phyloP scores from a whole-genome alignment of 2,113 vertebrate species.

The Rana temporaria region DNA sequence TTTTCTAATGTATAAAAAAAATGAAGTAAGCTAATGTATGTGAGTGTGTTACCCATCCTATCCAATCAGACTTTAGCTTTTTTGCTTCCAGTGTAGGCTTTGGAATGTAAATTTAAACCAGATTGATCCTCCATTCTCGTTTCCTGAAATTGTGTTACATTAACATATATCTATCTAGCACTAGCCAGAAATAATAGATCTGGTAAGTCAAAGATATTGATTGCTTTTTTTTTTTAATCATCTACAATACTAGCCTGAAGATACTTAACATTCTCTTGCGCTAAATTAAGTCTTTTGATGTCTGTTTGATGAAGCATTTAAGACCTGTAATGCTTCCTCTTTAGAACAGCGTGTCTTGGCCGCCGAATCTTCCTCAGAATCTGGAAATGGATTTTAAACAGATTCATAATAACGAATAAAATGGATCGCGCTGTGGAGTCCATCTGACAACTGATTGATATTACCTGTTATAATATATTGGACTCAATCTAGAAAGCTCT shows the following conservation, averaged over 20 bases:
- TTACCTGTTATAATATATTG: slow-evolving; percentile 19
- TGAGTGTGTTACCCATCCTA: no score
- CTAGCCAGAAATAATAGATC: no score
- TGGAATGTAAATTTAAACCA: no score
- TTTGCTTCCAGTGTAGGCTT: no score
- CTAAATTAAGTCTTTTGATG: neutral
- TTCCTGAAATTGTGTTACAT: no score
- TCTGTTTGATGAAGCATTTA: slow-evolving; percentile 1
- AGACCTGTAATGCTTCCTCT: neutral
- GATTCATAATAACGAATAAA: slow-evolving; percentile 8
- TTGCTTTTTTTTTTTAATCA: no score
- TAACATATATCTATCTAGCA: no score
- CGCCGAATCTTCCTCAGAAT: neutral
- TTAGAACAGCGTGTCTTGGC: neutral
- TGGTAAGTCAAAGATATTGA: no score
- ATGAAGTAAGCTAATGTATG: no score
- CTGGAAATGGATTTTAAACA: neutral
- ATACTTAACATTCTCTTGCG: neutral
- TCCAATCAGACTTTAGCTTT: no score
- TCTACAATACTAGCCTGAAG: neutral
- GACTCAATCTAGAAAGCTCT: slow-evolving; percentile 8
- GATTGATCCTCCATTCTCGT: no score
- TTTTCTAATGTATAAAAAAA: no score
- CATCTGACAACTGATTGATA: slow-evolving; percentile 14
- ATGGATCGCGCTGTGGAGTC: neutral